A percentile compares a stretch with the other conserved stretches of the same genome.
Conservation (phyloP, 1,140 invertebrate species). For the Pseudomyrmex flavicornis region DNA sequence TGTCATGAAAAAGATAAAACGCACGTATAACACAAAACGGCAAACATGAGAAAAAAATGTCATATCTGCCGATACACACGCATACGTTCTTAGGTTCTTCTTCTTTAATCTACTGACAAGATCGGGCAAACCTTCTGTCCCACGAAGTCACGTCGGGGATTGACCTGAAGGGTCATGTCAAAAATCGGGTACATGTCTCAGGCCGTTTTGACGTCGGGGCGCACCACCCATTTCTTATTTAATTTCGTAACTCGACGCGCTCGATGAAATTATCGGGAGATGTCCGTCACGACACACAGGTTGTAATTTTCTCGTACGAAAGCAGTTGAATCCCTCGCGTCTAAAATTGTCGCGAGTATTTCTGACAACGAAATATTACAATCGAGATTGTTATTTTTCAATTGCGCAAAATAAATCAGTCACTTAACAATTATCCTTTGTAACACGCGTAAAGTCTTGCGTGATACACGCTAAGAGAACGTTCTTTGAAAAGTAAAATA, state of each 20-base stretch:
- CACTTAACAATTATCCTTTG: not conserved
- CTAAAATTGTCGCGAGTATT: not conserved
- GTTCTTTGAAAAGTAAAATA: too few species aligned
- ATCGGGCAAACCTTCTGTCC: conserved; percentile 63
- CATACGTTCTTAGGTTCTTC: conserved; percentile 28
- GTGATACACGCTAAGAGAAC: too few species aligned
- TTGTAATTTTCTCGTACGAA: conserved; percentile 63
- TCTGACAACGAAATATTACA: not conserved
- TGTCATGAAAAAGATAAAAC: not conserved
- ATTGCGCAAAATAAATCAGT: too few species aligned
- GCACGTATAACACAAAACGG: too few species aligned
- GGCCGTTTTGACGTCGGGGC: conserved; percentile 46
- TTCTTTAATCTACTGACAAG: conserved; percentile 48
- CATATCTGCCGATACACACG: not conserved
- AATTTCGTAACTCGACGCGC: conserved; percentile 80
- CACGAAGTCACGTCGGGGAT: conserved; percentile 57
- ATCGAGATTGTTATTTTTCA: too few species aligned
- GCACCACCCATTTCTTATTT: conserved; percentile 69
- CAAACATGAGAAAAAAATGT: too few species aligned
- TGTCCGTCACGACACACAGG: conserved; percentile 20
- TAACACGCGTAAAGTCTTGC: not conserved
- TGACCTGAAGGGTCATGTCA: conserved; percentile 57
- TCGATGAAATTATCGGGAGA: conserved; percentile 65
- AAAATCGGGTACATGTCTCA: conserved; percentile 54
- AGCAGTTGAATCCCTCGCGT: not conserved